Conservation (phyloP, 2,113 vertebrate genomes). For the Lagopus leucura region DNA sequence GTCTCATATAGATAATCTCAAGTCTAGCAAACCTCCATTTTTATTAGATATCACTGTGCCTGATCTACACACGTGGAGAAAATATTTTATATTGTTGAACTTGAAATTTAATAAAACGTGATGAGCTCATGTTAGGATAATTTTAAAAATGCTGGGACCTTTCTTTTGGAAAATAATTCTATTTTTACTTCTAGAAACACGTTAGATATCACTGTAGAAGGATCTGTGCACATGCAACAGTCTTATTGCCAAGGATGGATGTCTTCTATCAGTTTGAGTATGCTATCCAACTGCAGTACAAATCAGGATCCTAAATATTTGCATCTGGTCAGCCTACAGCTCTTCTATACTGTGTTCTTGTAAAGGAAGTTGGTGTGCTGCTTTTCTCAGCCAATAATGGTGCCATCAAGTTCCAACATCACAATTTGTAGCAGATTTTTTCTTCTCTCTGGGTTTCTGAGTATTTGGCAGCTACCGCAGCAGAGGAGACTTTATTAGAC, state of each 20-base stretch:
- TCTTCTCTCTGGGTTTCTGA: neutral
- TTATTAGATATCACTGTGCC: neutral
- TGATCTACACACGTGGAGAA: neutral
- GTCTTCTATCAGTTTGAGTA: neutral
- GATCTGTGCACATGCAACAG: neutral
- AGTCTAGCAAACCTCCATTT: neutral
- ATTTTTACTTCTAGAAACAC: neutral
- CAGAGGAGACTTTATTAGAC: no score
- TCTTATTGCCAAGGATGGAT: neutral
- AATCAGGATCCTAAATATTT: neutral
- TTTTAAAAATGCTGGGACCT: neutral
- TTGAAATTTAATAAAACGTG: constrained; percentile 18
- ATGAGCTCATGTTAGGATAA: neutral
- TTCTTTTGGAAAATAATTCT: neutral
- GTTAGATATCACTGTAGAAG: neutral
- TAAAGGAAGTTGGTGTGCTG: neutral
- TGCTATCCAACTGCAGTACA: neutral
- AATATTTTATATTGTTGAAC: neutral
- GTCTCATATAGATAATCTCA: constrained; percentile 5
- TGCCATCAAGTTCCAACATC: neutral
- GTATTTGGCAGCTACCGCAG: neutral
- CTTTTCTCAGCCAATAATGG: neutral
- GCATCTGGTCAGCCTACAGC: neutral
- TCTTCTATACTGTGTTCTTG: neutral
- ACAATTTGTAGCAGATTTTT: neutral